Evolutionary conservation across 2,888 invertebrate species (phyloP).

Genomic region (Tachystola acroxantha): DNA sequence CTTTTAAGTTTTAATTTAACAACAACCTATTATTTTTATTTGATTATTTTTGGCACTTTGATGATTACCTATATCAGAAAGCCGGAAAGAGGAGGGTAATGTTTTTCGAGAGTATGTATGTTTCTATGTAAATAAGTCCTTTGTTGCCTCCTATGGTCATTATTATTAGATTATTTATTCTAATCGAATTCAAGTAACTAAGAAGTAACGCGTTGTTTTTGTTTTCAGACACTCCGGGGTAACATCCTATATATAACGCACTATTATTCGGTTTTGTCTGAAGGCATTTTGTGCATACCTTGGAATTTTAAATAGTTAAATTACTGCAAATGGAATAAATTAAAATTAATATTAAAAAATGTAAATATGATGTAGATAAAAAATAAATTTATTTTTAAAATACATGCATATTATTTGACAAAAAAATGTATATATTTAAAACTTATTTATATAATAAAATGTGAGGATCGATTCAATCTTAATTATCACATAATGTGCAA

Average conservation of each 20-base stretch:
- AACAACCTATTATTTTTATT: too few species aligned
- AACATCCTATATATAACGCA: conserved; percentile 89
- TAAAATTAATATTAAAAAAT: conserved; percentile 3
- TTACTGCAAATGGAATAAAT: background rate
- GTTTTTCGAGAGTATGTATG: too few species aligned
- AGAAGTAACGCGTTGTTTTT: too few species aligned
- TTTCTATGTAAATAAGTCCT: too few species aligned
- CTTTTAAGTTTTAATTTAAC: too few species aligned
- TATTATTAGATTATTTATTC: too few species aligned
- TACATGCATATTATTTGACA: conserved; percentile 8
- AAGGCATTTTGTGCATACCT: conserved; percentile 94
- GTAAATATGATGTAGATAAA: background rate
- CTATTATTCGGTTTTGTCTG: conserved; percentile 93
- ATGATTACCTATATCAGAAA: too few species aligned
- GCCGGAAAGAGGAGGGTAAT: too few species aligned
- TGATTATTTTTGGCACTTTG: too few species aligned
- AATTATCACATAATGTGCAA: background rate
- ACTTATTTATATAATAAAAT: background rate
- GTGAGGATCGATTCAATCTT: background rate
- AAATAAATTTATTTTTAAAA: conserved; percentile 4
- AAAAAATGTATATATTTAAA: conserved; percentile 6
- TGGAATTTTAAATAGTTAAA: conserved; percentile 87
- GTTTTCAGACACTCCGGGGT: conserved; percentile 78
- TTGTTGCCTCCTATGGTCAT: too few species aligned
- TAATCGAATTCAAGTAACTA: too few species aligned